A percentile compares a stretch with the other conserved stretches of the same genome.
phyloP scores from a whole-genome alignment of 2,113 vertebrate species.

The Calyptomena viridis region DNA sequence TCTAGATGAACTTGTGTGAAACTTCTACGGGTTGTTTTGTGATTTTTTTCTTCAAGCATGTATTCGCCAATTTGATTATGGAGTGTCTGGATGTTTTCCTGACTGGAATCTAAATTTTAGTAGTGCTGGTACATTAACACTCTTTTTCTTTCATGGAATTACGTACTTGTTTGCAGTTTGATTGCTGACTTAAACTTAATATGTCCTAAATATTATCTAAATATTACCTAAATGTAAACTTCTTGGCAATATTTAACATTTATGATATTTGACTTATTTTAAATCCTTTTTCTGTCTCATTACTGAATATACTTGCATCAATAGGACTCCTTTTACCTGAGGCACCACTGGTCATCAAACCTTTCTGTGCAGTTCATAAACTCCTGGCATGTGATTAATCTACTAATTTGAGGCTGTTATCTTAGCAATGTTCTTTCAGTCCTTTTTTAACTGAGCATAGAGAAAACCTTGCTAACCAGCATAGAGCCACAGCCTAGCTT shows the following conservation, averaged over 20 bases:
- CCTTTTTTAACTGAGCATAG: background rate
- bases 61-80: background rate
- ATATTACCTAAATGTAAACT: background rate
- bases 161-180: background rate
- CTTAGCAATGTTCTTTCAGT: background rate
- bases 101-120: background rate
- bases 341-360: background rate
- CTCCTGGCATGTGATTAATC: background rate
- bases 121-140: background rate
- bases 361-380: background rate
- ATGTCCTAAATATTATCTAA: background rate
- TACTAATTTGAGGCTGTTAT: background rate
- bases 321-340: background rate
- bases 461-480: background rate
- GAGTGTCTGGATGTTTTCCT: background rate
- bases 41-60: background rate
- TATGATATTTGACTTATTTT: background rate
- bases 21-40: background rate
- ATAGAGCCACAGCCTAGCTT: background rate
- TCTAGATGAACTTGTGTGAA: background rate
- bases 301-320: background rate
- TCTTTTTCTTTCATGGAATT: background rate
- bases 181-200: background rate
- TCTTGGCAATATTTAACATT: background rate
- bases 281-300: background rate